These are phyloP conservation scores for Acrocyrtus sp. DNA, from an alignment of 2,888 invertebrate genomes.

Conservation along the genomic window DNA sequence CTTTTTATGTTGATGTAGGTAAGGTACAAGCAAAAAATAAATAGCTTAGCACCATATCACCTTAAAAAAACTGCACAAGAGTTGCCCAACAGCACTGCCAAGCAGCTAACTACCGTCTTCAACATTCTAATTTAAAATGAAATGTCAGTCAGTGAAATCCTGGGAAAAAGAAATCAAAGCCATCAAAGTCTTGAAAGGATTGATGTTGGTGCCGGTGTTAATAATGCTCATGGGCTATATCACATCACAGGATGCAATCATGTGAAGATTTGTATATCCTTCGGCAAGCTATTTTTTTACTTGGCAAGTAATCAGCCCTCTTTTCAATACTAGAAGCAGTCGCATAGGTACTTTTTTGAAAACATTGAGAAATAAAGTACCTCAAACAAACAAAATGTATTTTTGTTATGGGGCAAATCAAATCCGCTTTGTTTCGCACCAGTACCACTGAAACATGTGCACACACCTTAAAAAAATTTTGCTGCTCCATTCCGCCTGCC, in stretches of 20 bases:
- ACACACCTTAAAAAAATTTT: not conserved
- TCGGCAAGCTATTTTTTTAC: not conserved
- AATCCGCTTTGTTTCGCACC: not conserved
- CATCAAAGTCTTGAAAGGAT: not conserved
- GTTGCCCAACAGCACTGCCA: not conserved
- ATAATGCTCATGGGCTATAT: too few species aligned
- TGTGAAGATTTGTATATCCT: not conserved
- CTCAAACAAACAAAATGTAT: not conserved
- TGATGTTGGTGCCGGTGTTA: too few species aligned
- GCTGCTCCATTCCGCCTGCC: not conserved
- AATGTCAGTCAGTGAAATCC: not conserved
- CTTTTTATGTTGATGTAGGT: slow-evolving; percentile 34
- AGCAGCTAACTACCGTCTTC: not conserved
- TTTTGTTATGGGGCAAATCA: not conserved
- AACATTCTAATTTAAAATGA: not conserved
- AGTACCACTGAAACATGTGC: not conserved
- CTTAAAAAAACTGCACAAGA: not conserved
- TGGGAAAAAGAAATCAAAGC: too few species aligned
- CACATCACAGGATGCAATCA: not conserved
- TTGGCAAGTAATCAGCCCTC: too few species aligned
- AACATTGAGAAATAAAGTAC: not conserved
- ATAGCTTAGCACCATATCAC: not conserved
- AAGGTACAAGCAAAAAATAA: slow-evolving; percentile 5
- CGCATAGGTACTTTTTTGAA: not conserved
- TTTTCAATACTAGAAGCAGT: not conserved